Evolutionary conservation across 2,888 invertebrate species (phyloP).

Genomic region (Megamerina dolium): DNA sequence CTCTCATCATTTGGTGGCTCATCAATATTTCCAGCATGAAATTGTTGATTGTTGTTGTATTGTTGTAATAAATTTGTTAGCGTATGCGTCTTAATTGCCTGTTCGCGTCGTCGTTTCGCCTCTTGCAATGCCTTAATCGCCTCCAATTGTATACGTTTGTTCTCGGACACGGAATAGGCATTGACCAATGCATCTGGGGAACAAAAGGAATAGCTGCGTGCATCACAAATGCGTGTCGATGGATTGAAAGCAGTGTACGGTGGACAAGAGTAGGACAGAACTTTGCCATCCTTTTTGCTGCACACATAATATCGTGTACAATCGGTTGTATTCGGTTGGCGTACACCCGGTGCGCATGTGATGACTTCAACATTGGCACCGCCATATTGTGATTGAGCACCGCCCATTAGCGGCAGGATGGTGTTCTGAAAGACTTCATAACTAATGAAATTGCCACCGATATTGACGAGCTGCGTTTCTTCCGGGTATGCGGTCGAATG

Average conservation of each 20-base stretch:
- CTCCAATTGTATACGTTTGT: constrained; percentile 40
- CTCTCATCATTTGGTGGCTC: constrained; percentile 11
- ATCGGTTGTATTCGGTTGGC: constrained; percentile 51
- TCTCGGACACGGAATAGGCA: constrained; percentile 35
- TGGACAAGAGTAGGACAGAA: constrained; percentile 51
- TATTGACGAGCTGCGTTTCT: constrained; percentile 36
- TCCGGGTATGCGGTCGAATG: constrained; percentile 14
- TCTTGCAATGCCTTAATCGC: constrained; percentile 40
- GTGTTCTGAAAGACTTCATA: constrained; percentile 43
- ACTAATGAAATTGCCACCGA: constrained; percentile 42
- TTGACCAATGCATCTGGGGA: constrained; percentile 26
- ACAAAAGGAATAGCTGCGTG: constrained; percentile 45
- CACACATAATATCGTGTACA: constrained; percentile 53
- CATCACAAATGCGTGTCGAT: constrained; percentile 49
- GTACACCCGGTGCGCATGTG: constrained; percentile 48
- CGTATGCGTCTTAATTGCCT: constrained; percentile 38
- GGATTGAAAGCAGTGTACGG: constrained; percentile 51
- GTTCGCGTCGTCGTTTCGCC: constrained; percentile 39
- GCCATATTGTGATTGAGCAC: constrained; percentile 16
- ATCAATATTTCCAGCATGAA: constrained; percentile 11
- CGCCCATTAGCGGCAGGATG: constrained; percentile 35
- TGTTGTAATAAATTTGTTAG: constrained; percentile 38
- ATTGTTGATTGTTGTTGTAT: constrained; percentile 13
- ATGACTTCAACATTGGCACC: constrained; percentile 44
- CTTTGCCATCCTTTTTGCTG: constrained; percentile 47